A percentile compares a stretch with the other conserved stretches of the same genome.
phyloP scores from a whole-genome alignment of 2,113 vertebrate genomes.

The Hippocampus guttulatus region DNA sequence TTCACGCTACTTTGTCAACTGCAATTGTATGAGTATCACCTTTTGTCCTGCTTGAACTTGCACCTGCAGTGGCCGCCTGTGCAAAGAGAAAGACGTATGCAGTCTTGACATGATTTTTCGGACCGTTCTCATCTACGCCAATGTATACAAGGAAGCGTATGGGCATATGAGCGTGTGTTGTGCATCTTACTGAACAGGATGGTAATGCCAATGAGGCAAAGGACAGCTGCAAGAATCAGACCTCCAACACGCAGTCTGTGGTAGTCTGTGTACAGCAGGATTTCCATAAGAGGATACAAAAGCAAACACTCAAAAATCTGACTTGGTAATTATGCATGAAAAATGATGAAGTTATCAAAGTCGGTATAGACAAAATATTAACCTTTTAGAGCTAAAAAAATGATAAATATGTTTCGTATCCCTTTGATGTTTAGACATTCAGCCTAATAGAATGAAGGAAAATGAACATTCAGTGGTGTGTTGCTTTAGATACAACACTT shows the following conservation, averaged over 20 bases:
- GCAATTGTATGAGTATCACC: constrained; percentile 54
- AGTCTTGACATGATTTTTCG: not conserved
- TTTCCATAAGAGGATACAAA: not conserved
- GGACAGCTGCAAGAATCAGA: constrained; percentile 77
- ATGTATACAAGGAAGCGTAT: not conserved
- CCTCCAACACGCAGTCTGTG: constrained; percentile 78
- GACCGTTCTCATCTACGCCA: not conserved
- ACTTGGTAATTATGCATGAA: not conserved
- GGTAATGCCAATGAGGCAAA: constrained; percentile 81
- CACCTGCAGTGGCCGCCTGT: constrained; percentile 86
- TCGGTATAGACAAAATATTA: too few species aligned
- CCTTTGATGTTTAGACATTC: too few species aligned
- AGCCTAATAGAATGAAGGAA: too few species aligned
- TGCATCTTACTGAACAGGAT: constrained; percentile 81
- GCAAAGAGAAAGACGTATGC: constrained; percentile 14
- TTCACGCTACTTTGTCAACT: not conserved
- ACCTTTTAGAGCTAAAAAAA: too few species aligned
- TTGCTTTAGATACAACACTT: too few species aligned
- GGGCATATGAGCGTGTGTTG: constrained; percentile 8
- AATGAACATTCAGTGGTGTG: too few species aligned
- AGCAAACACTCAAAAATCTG: not conserved
- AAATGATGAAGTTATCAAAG: too few species aligned
- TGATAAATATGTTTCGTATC: too few species aligned
- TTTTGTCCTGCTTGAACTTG: constrained; percentile 79
- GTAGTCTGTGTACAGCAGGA: constrained; percentile 70